Conservation (phyloP, 1,140 invertebrate species). For the Aricia agestis region DNA sequence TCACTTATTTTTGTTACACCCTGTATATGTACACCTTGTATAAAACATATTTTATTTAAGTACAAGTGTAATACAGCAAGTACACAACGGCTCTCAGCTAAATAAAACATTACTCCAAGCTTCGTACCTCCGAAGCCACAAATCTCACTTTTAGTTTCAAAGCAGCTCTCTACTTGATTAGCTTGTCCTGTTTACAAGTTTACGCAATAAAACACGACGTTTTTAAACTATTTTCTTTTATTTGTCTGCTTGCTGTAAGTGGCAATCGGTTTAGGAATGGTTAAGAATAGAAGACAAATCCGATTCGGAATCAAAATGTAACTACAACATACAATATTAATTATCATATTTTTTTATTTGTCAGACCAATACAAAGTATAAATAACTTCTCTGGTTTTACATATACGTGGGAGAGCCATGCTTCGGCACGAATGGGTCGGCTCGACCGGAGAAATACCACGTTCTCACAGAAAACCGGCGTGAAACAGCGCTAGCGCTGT, state of each 20-base stretch:
- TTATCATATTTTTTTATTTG: no score
- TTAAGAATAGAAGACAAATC: background rate
- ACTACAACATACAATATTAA: no score
- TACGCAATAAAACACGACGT: background rate
- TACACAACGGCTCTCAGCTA: slow-evolving; percentile 44
- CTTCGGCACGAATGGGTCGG: no score
- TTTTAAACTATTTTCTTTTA: background rate
- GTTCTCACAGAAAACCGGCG: no score
- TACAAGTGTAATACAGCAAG: background rate
- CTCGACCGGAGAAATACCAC: no score
- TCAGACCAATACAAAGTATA: no score
- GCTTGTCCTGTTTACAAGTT: slow-evolving; percentile 23
- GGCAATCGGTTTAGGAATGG: background rate
- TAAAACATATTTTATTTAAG: background rate
- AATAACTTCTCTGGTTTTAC: no score
- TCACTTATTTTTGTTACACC: no score
- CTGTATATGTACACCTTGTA: no score
- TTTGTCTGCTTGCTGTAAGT: background rate
- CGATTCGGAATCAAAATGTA: no score
- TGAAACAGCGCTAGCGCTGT: no score
- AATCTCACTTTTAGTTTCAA: slow-evolving; percentile 58
- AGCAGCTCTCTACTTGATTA: slow-evolving; percentile 58
- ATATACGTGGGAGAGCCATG: no score
- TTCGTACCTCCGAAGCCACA: slow-evolving; percentile 37
- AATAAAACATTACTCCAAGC: slow-evolving; percentile 45